Percentiles rank a stretch among this genome's conserved stretches.
Evolutionary conservation across 2,113 vertebrate genomes (phyloP).

Genomic region (Polypterus senegalus): DNA sequence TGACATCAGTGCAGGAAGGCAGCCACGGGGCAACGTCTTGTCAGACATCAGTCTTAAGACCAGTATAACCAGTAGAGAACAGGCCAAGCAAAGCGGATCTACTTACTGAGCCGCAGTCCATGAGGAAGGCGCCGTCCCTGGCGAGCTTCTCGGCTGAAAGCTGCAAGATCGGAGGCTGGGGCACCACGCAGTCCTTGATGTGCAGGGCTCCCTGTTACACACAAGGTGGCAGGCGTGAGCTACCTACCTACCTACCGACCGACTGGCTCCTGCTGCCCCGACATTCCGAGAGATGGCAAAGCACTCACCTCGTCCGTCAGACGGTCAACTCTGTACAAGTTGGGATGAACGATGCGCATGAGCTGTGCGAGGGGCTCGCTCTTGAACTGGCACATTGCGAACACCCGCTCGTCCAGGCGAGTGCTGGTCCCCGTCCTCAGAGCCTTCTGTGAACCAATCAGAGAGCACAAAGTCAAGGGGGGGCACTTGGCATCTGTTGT

Average conservation of each 20-base stretch:
- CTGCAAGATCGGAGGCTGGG: conserved; percentile 80
- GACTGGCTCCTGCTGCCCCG: neutral
- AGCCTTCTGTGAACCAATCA: conserved; percentile 64
- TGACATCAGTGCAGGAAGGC: no score
- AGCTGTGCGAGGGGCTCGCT: conserved; percentile 78
- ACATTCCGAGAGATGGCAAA: neutral
- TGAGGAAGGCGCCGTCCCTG: conserved; percentile 81
- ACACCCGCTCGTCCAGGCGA: conserved; percentile 84
- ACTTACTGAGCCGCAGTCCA: conserved; percentile 88
- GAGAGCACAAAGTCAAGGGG: neutral
- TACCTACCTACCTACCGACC: neutral
- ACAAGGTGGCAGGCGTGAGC: neutral
- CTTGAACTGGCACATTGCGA: conserved; percentile 95
- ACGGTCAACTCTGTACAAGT: conserved; percentile 84
- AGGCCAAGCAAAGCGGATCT: neutral
- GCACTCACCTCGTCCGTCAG: conserved; percentile 74
- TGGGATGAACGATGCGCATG: conserved; percentile 83
- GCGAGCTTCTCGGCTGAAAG: conserved; percentile 77
- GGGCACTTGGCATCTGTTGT: no score
- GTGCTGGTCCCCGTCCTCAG: conserved; percentile 82
- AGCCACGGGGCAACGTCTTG: neutral
- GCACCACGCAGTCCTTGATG: conserved; percentile 71
- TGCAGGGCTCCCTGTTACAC: conserved; percentile 69
- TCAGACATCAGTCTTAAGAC: neutral
- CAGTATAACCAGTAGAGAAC: neutral